A percentile compares a stretch with the other conserved stretches of the same genome.
These are phyloP conservation scores for Tetramorium parvispinum DNA, from an alignment of 1,140 invertebrate species.

Conservation along the genomic window DNA sequence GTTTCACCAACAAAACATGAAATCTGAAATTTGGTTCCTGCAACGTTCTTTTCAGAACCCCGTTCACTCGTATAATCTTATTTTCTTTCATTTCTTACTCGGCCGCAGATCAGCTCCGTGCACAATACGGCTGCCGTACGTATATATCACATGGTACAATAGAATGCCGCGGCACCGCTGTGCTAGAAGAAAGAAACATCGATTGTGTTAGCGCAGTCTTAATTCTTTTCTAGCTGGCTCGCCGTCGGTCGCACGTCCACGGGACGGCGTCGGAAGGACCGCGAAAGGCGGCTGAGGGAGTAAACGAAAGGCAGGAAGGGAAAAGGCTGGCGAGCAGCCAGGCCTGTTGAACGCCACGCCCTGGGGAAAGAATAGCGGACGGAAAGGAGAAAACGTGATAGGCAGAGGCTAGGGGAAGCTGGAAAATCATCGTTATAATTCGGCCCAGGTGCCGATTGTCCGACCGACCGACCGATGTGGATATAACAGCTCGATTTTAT, in stretches of 20 bases:
- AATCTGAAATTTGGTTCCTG: conserved; percentile 12
- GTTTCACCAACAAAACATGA: conserved; percentile 17
- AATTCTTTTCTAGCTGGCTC: conserved; percentile 56
- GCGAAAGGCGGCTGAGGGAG: background rate
- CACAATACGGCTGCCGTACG: conserved; percentile 9
- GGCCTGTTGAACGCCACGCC: conserved; percentile 82
- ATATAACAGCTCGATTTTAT: conserved; percentile 43
- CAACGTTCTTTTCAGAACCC: background rate
- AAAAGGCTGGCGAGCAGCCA: conserved; percentile 75
- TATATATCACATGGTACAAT: conserved; percentile 45
- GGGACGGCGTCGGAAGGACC: background rate
- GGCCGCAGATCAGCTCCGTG: conserved; percentile 18
- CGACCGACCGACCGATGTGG: conserved; percentile 51
- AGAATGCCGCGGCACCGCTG: background rate
- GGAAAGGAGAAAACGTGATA: conserved; percentile 7
- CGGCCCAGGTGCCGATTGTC: conserved; percentile 72
- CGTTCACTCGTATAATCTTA: conserved; percentile 32
- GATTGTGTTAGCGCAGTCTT: conserved; percentile 65
- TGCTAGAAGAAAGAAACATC: conserved; percentile 40
- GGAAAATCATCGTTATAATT: conserved; percentile 73
- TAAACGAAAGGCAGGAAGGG: conserved; percentile 41
- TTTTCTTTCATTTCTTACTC: conserved; percentile 46
- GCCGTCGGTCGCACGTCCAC: conserved; percentile 41
- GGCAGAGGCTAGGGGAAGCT: conserved; percentile 52
- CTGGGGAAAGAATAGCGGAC: conserved; percentile 73